Evolutionary conservation across 2,113 vertebrate species (phyloP).

Genomic region (Lichenostomus cassidix): DNA sequence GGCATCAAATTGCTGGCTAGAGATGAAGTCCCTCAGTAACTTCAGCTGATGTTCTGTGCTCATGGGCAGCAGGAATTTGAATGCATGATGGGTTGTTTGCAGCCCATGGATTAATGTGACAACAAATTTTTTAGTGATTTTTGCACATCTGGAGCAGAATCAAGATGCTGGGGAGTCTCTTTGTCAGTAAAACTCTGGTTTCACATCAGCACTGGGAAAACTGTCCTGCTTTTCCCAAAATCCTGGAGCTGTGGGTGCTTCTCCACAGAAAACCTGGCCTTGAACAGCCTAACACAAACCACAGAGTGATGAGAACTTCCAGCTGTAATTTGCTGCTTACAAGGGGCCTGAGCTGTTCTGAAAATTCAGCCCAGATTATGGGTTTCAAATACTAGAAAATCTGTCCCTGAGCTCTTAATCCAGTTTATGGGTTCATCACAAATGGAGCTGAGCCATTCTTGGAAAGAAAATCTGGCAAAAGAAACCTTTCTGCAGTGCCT

Average conservation of each 20-base stretch:
- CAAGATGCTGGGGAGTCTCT: neutral
- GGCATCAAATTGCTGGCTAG: neutral
- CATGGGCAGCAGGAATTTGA: neutral
- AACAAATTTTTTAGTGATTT: neutral
- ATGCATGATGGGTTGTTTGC: neutral
- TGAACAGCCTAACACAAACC: neutral
- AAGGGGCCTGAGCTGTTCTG: neutral
- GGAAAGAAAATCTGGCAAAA: conserved; percentile 4
- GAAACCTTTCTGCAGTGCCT: neutral
- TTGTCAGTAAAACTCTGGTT: neutral
- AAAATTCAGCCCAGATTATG: neutral
- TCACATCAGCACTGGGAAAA: rapidly evolving
- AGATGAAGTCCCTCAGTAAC: neutral
- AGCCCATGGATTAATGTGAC: neutral
- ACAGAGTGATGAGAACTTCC: neutral
- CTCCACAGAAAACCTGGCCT: neutral
- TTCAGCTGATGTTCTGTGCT: neutral
- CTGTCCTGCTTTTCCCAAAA: neutral
- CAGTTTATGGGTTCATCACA: neutral
- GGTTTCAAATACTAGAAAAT: neutral
- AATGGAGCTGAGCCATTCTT: conserved; percentile 2
- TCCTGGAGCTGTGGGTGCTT: neutral
- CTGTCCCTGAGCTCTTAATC: conserved; percentile 9
- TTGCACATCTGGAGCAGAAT: neutral
- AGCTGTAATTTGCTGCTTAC: neutral